Evolutionary conservation across 1,140 invertebrate genomes (phyloP).

Genomic region (Brachionus rubens): DNA sequence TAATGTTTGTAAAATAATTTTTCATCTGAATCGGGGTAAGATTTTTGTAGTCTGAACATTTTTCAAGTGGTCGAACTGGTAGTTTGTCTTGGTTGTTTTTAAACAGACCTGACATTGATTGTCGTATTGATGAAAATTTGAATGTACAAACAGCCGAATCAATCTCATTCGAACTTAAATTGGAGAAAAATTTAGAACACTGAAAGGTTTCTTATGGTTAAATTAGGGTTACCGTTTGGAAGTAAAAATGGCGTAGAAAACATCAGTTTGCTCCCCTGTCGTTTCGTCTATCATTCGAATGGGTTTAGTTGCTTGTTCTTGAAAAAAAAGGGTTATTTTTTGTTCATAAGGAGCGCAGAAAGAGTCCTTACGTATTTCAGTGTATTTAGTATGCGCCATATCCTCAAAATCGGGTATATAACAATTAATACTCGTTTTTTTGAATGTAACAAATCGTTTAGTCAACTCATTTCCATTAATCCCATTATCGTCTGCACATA

Average conservation of each 20-base stretch:
- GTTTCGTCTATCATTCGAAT: not conserved
- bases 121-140: not conserved
- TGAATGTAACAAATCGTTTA: slow-evolving; percentile 14
- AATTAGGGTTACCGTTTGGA: not conserved
- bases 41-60: not conserved
- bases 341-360: too few species aligned
- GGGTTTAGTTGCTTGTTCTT: slow-evolving; percentile 15
- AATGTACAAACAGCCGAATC: slow-evolving; percentile 40
- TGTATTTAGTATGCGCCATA: slow-evolving; percentile 39
- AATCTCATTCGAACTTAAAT: slow-evolving; percentile 8
- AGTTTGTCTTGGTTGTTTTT: slow-evolving; percentile 20
- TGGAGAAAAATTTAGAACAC: not conserved
- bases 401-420: slow-evolving; percentile 32
- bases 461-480: not conserved
- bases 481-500: slow-evolving; percentile 30
- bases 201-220: not conserved
- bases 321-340: not conserved
- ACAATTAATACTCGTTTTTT: slow-evolving; percentile 38
- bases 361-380: slow-evolving; percentile 42
- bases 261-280: not conserved
- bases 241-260: slow-evolving; percentile 31
- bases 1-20: not conserved
- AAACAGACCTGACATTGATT: slow-evolving; percentile 6
- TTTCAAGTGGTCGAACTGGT: not conserved
- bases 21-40: not conserved